Percentiles rank a stretch among this genome's conserved stretches.
Conservation (phyloP, 2,113 vertebrate species). For the Heliornis fulica region DNA sequence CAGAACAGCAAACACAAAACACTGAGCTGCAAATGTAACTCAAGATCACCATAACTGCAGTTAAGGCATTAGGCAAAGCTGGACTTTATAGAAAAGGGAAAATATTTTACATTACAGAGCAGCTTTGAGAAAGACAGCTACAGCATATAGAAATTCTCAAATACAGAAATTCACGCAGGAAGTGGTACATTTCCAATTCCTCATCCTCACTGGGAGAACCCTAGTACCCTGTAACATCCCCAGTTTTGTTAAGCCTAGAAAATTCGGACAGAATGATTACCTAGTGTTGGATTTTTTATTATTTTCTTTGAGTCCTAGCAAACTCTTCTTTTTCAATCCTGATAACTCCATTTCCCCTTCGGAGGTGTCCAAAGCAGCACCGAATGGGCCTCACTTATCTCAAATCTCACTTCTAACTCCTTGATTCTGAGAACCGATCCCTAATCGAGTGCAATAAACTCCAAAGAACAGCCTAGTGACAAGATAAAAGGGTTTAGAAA, state of each 20-base stretch:
- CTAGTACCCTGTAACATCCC: not conserved
- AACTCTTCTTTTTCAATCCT: conserved; percentile 76
- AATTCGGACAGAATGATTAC: conserved; percentile 60
- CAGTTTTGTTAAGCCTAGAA: conserved; percentile 46
- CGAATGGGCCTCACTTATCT: conserved; percentile 58
- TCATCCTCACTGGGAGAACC: not conserved
- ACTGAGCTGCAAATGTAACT: not conserved
- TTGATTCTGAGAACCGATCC: conserved; percentile 63
- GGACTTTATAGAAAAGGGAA: not conserved
- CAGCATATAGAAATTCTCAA: not conserved
- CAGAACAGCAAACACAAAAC: not conserved
- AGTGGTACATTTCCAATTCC: not conserved
- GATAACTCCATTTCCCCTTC: conserved; percentile 70
- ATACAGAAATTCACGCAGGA: not conserved
- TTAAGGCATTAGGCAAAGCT: not conserved
- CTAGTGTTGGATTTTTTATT: conserved; percentile 71
- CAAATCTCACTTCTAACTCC: conserved; percentile 70
- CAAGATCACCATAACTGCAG: not conserved
- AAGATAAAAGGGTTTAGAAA: conserved; percentile 68
- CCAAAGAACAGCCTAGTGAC: conserved; percentile 69
- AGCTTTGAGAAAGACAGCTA: not conserved
- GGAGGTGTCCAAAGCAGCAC: conserved; percentile 64
- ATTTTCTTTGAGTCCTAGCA: conserved; percentile 73
- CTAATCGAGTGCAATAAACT: conserved; percentile 67
- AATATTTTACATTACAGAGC: not conserved